Evolutionary conservation across 1,140 invertebrate species (phyloP), one percentile per base, ranked within the genome.

Genomic region (Philopotamus ludificatus): DNA sequence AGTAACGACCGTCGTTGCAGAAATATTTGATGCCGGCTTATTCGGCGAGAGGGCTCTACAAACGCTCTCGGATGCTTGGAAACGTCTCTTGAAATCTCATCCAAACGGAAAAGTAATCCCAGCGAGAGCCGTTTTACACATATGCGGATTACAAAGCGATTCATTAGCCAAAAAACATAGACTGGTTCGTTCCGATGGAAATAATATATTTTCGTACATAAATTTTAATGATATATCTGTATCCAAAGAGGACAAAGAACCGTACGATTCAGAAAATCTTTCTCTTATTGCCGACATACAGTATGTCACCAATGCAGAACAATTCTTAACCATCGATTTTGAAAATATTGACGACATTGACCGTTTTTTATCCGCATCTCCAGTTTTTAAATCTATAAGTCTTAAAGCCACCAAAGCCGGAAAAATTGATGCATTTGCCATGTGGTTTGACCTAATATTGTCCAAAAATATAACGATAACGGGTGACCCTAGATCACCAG

Each of bases 11-110:
- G 74, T 91, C 18, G 80, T 92, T 1, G 91, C 89, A 51, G 91
- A 93, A 77, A 87, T 87, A 47, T 88, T 92, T 81, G 91, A 93
- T 81, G 85, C 86, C 63, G 90, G 85, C 1, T 72, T 92, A 20
- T 87, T 92, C 76, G 91, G 91, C 12, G 91, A 92, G 77, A 79
- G 84, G 69, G 80, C 88, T 28, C 73, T 92, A 28, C 77, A 84
- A 71, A 86, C 86, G 18, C 70, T 93, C 21, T 74, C 82, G 28
- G 85, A 91, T 80, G 89, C 89, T 3, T 87, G 85, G 81, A 72
- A 84, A 61, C 73, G 84, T 67, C 74, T 91, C 18, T 72, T 90
- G 18, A 63, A 70, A 1, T 50, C 61, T 44, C 69, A 16, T 57
- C 73, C 68, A n/a, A 73, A 72, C 55, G 79, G 75, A 50, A 79